These are phyloP conservation scores for Drosophila melanocephala DNA, from an alignment of 2,888 invertebrate genomes.

Conservation along the genomic window DNA sequence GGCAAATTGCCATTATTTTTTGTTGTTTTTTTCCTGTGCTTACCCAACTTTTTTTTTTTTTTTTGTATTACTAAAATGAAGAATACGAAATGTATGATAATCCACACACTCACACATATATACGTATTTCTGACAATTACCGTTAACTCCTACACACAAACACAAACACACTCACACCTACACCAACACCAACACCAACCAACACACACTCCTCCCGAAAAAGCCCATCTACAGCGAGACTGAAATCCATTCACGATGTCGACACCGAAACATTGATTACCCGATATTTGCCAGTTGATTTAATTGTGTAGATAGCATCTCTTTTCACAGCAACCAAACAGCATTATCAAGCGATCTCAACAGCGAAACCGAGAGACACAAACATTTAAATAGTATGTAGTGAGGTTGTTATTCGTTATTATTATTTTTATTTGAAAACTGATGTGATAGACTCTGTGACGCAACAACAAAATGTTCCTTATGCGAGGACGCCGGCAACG, in stretches of 20 bases:
- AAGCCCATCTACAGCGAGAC: slow-evolving; percentile 1
- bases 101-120: background rate
- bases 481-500: slow-evolving; percentile 70
- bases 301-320: slow-evolving; percentile 77
- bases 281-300: slow-evolving; percentile 48
- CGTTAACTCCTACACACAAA: slow-evolving; percentile 3
- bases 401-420: slow-evolving; percentile 43
- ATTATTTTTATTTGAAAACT: slow-evolving; percentile 33
- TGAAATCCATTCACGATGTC: slow-evolving; percentile 1
- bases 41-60: slow-evolving; percentile 22
- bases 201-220: background rate
- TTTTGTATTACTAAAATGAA: background rate
- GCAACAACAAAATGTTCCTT: slow-evolving; percentile 69
- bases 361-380: slow-evolving; percentile 55
- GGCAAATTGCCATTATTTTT: slow-evolving; percentile 17
- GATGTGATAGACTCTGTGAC: slow-evolving; percentile 57
- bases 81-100: background rate
- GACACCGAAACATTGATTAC: slow-evolving; percentile 5
- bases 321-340: slow-evolving; percentile 74
- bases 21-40: slow-evolving; percentile 51
- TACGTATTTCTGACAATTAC: background rate
- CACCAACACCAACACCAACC: background rate
- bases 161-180: slow-evolving; percentile 6
- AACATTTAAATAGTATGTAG: slow-evolving; percentile 64
- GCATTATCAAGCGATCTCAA: slow-evolving; percentile 52